These are phyloP conservation scores for Tiliacea citrago DNA, from an alignment of 2,888 invertebrate genomes.

Conservation along the genomic window DNA sequence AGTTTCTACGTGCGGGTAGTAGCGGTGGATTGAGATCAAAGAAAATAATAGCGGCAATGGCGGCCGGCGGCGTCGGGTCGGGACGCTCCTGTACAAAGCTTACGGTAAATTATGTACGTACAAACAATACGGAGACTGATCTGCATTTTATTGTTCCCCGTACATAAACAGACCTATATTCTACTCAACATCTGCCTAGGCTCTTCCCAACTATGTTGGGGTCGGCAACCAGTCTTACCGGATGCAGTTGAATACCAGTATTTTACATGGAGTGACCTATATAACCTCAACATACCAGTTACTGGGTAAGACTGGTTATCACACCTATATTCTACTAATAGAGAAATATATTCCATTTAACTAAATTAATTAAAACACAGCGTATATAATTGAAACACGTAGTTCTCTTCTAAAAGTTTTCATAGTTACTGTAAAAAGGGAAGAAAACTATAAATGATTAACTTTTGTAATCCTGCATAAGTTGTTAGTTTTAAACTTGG, in stretches of 20 bases:
- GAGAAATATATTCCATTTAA: conserved; percentile 10
- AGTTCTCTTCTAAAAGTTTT: not conserved
- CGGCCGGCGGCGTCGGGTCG: conserved; percentile 7
- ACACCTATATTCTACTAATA: conserved; percentile 32
- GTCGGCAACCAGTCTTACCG: no score
- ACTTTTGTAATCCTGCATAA: conserved; percentile 41
- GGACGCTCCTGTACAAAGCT: conserved; percentile 36
- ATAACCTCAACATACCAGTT: not conserved
- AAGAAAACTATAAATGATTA: conserved; percentile 30
- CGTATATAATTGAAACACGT: not conserved
- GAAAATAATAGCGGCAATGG: conserved; percentile 45
- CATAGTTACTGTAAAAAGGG: not conserved
- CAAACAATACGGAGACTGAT: conserved; percentile 61
- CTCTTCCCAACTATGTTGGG: not conserved
- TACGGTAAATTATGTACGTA: conserved; percentile 56
- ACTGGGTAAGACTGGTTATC: not conserved
- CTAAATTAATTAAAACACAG: not conserved
- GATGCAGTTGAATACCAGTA: not conserved
- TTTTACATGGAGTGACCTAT: not conserved
- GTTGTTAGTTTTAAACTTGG: conserved; percentile 48
- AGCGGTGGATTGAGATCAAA: conserved; percentile 58
- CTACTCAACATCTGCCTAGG: not conserved
- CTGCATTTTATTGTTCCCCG: conserved; percentile 61
- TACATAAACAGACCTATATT: conserved; percentile 29
- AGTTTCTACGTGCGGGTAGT: conserved; percentile 42